Evolutionary conservation across 2,797 vertebrate genomes (phyloP).

Genomic region (Anabas testudineus): DNA sequence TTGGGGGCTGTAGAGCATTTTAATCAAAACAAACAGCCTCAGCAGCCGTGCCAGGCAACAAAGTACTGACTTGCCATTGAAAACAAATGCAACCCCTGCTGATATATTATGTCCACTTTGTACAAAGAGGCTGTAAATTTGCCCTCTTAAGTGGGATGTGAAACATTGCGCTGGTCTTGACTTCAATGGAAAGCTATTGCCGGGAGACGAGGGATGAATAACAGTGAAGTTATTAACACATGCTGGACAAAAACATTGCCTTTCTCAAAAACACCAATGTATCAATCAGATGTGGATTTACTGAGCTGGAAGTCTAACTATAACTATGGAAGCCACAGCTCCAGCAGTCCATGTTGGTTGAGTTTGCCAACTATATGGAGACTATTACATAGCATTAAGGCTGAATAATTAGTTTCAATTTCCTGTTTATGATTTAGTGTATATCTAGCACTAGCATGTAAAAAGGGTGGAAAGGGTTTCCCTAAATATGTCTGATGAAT

Average conservation of each 20-base stretch:
- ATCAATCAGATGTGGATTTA: neutral
- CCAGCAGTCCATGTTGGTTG: neutral
- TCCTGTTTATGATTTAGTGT: neutral
- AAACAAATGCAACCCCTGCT: constrained; percentile 12
- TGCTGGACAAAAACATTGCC: neutral
- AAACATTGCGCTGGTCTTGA: constrained; percentile 13
- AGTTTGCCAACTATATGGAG: neutral
- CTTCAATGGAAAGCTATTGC: constrained; percentile 13
- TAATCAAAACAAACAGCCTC: constrained; percentile 23
- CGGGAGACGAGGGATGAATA: neutral
- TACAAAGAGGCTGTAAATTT: constrained; percentile 24
- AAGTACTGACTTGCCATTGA: constrained; percentile 17
- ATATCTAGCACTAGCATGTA: neutral
- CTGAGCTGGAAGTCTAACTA: neutral
- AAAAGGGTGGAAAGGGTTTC: too few relatives aligned
- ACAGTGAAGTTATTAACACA: constrained; percentile 4
- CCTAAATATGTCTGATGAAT: neutral
- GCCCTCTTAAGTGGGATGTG: constrained; percentile 22
- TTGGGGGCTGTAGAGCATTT: neutral
- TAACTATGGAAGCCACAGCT: neutral
- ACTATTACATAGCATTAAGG: neutral
- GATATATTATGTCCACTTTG: constrained; percentile 22
- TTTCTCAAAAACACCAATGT: neutral
- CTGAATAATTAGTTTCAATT: neutral
- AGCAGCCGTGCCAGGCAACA: constrained; percentile 21